Evolutionary conservation across 2,888 invertebrate species (phyloP), one percentile per base, ranked within the genome.

Genomic region (Trichopria drosophilae): DNA sequence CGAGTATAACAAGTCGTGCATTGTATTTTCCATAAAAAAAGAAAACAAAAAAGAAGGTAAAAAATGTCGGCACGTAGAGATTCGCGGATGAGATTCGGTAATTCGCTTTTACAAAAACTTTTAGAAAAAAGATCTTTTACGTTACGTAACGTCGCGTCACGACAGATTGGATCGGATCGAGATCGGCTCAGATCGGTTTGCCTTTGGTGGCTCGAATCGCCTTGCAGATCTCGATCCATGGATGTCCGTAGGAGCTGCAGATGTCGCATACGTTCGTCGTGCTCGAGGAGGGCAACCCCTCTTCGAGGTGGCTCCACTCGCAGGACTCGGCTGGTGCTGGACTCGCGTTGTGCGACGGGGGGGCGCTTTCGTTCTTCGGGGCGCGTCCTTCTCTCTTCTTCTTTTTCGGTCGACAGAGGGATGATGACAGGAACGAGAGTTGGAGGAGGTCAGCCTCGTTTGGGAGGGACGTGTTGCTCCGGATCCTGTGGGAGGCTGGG

Each of bases 381-480:
- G 42, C 16, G 28, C 19, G 31, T 15, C 18, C 15, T 4, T 12
- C 13, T 18, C 10, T 4, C 7, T 10, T 7, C 1, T 48, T 51
- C 10, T 28, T 41, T 10, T 44, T 7, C 4, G 48, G 7, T 9
- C 55, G 59, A 15, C 55, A 53, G 24, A 58, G 58, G 37, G 60
- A 65, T 37, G 66, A 63, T 34, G 67, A 67, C n/a, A n/a, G n/a
- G n/a, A n/a, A n/a, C n/a, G n/a, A n/a, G 51, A 67, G 72, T 68
- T 59, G 76, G 73, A 77, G 78, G 74, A 69, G 71, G 69, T 77
- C 80, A 76, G 81, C 80, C 64, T 80, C 79, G 67, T 80, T 76
- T 70, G 72, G 70, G 44, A 71, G 55, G 35, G 70, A 71, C 40
- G 66, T 68, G 43, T 69, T 68, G 53, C 64, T 64, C 48, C 71